These are phyloP conservation scores for Acronicta psi DNA, from an alignment of 2,888 invertebrate species.

Conservation along the genomic window DNA sequence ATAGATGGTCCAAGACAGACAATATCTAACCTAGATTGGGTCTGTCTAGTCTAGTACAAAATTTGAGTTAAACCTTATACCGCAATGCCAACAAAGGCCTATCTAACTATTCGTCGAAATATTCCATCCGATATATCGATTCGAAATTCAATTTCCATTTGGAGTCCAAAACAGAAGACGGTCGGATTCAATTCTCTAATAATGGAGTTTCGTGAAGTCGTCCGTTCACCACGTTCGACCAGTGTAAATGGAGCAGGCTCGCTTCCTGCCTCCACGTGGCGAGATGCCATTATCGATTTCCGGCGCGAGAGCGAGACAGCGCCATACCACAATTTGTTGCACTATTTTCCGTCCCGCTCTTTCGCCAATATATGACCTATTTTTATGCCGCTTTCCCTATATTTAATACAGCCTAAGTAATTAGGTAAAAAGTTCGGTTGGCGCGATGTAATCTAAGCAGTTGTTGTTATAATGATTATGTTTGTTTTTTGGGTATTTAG, in stretches of 20 bases:
- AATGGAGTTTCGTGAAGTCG: slow-evolving; percentile 64
- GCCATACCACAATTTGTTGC: slow-evolving; percentile 87
- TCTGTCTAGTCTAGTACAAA: slow-evolving; percentile 1
- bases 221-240: slow-evolving; percentile 72
- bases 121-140: slow-evolving; percentile 55
- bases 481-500: slow-evolving; percentile 47
- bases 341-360: slow-evolving; percentile 84
- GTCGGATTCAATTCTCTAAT: slow-evolving; percentile 71
- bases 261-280: slow-evolving; percentile 87
- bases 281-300: slow-evolving; percentile 88
- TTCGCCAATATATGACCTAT: slow-evolving; percentile 89
- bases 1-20: no score
- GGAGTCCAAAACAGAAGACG: slow-evolving; percentile 56
- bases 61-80: slow-evolving; percentile 32
- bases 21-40: neutral
- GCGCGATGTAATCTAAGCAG: slow-evolving; percentile 69
- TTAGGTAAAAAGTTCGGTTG: slow-evolving; percentile 83
- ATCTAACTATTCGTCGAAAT: slow-evolving; percentile 34
- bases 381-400: slow-evolving; percentile 87
- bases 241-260: slow-evolving; percentile 82
- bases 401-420: slow-evolving; percentile 87
- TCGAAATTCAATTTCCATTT: slow-evolving; percentile 64
- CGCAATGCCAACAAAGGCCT: slow-evolving; percentile 38
- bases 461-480: slow-evolving; percentile 50
- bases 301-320: slow-evolving; percentile 82